Base-by-base conservation (phyloP, 2,797 vertebrate species). In the Ceryle rudis region DNA sequence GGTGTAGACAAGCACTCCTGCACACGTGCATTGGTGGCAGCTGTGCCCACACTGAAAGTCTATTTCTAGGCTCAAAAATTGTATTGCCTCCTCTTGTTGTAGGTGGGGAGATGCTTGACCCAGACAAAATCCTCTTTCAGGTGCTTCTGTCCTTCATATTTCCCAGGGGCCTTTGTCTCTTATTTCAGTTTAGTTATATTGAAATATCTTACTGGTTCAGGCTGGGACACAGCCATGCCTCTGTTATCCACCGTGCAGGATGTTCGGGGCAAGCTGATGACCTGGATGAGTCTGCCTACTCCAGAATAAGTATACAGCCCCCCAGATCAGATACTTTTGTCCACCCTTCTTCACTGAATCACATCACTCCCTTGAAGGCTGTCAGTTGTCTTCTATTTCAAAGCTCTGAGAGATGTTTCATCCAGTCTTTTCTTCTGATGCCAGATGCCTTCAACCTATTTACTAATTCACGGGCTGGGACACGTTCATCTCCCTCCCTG, bases 1-100 rank as follows among this genome's bases (percentile, higher is more conserved):
- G 46, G 3, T 61, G n/a, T 39, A 65, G 29, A 58, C 26, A 72
- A 62, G 10, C 25, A 11, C 3, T 39, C 17, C 13, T 0, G 0
- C 35, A 31, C 25, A 31, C 7, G 4, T 20, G 4, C 28, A 31
- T 23, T 55, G 29, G 19, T 74, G 29, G 29, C 25, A 88, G 26
- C 14, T 71, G 28, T 5, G 5, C 17, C 15, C 33, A 25, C 18
- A 46, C 11, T 14, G 1, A 51, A 86, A 60, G 4, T 42, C 23
- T 79, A 0, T 64, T 93, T 85, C 60, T 31, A 41, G 23, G 6
- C 6, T 66, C 9, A 82, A 91, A 79, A 72, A 47, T 33, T 31
- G 21, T 66, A 60, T 92, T 89, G 3, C 3, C 7, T 69, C 6
- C 17, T 8, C 7, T 57, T 60, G 17, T 33, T 57, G 25, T 54